Percentiles rank a stretch among this genome's conserved stretches.
Evolutionary conservation across 2,797 vertebrate genomes (phyloP).

Genomic region (Prionace glauca): DNA sequence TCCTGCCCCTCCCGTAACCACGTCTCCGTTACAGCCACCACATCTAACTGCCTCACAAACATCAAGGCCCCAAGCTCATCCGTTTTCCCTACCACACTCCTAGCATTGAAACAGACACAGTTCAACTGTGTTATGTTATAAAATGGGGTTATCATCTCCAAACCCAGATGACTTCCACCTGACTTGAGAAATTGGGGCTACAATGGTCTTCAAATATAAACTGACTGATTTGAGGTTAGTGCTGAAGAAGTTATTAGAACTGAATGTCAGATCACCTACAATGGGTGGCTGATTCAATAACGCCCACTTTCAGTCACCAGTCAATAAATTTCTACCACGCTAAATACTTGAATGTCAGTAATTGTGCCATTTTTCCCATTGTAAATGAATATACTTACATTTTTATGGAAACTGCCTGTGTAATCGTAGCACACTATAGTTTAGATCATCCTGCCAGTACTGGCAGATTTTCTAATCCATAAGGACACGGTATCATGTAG

Average conservation of each 20-base stretch:
- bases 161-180: neutral
- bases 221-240: neutral
- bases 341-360: neutral
- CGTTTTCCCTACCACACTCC: too few species aligned
- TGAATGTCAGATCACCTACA: neutral
- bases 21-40: too few species aligned
- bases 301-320: neutral
- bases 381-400: neutral
- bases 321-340: neutral
- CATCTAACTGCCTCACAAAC: too few species aligned
- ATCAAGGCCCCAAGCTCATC: too few species aligned
- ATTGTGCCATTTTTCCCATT: neutral
- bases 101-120: too few species aligned
- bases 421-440: neutral
- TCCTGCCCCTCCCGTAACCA: too few species aligned
- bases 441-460: neutral
- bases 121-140: too few species aligned
- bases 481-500: neutral
- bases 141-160: neutral
- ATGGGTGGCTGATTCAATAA: neutral
- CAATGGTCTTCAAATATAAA: neutral
- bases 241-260: neutral
- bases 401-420: neutral
- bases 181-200: neutral
- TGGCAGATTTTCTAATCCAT: neutral